These are phyloP conservation scores for Dolichopus griseipennis DNA, from an alignment of 2,888 invertebrate genomes.

Conservation along the genomic window DNA sequence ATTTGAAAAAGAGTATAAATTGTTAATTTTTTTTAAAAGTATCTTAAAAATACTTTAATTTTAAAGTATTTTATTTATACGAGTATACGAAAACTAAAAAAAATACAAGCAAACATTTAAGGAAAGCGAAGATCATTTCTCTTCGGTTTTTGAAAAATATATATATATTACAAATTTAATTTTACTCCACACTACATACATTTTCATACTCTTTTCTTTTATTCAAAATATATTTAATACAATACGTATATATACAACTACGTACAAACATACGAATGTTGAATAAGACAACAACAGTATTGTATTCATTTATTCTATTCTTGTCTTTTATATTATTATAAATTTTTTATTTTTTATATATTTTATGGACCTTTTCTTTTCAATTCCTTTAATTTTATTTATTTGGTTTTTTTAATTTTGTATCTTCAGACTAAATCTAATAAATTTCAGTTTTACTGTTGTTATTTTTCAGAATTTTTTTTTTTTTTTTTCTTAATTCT, in stretches of 20 bases:
- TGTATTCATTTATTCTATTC: neutral
- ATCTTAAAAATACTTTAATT: too few relatives aligned
- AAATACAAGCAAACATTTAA: too few relatives aligned
- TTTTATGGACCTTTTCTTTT: neutral
- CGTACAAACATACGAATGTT: too few relatives aligned
- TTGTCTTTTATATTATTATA: neutral
- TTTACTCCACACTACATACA: neutral
- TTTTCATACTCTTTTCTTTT: neutral
- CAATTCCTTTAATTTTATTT: neutral
- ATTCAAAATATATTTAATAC: neutral
- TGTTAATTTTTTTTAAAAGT: too few relatives aligned
- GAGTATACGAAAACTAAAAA: too few relatives aligned
- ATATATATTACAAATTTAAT: neutral
- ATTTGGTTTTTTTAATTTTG: neutral
- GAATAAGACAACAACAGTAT: neutral
- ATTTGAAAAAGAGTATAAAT: too few relatives aligned
- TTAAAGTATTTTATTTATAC: too few relatives aligned
- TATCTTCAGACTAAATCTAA: slow-evolving; percentile 1
- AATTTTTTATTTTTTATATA: neutral
- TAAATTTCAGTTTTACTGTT: neutral
- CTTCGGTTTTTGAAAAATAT: too few relatives aligned
- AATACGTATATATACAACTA: neutral
- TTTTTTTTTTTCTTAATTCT: too few relatives aligned
- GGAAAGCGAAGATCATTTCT: too few relatives aligned
- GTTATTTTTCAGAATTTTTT: neutral